Base-by-base conservation (phyloP, 1,140 invertebrate species). In the Listronotus bonariensis region DNA sequence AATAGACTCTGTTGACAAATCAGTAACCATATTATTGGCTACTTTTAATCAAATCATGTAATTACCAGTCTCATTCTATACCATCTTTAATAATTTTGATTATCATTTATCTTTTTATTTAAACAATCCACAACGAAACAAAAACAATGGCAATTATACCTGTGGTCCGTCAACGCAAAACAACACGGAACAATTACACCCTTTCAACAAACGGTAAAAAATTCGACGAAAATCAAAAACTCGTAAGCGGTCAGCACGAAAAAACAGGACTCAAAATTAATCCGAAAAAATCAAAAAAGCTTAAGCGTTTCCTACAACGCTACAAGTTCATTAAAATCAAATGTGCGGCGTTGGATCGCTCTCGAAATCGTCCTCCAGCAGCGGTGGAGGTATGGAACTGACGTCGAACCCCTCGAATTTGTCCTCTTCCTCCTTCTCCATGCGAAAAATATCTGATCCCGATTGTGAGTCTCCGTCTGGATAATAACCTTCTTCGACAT, bases 351-450 rank as follows among this genome's bases (percentile, higher is more conserved):
- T 76, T 38, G 79, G 76, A 6, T 80, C 81, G 56, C 85, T 84
- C 34, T 87, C 83, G 61, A 87, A 83, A 65, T 87, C 86, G 59
- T 88, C 86, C 18, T 85, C 83, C 52, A 87, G 79, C 18, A 88
- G 76, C 8, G 87, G 87, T 20, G 87, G 87, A 0, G 87, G 88
- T 56, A 88, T 82, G 32, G 81, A 86, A 4, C 86, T 82, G 0
- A 88, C 85, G 68, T 89, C 87, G 71, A 89, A 88, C 72, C 86
- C 81, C 67, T 74, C 76, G 51, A 68, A 72, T 59, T 78, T 78
- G 55, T 80, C 85, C 56, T 80, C 85, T 49, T 80, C 83, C 26
- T 82, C 82, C 34, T 81, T 81, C 48, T 84, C 83, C 74, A 84
- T 83, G 0, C 82, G 82, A 71, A 82, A 84, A 68, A 83, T 84